Percentiles rank a stretch among this genome's conserved stretches.
These are phyloP conservation scores for Pectinophora gossypiella DNA, from an alignment of 1,140 invertebrate genomes.

Conservation along the genomic window DNA sequence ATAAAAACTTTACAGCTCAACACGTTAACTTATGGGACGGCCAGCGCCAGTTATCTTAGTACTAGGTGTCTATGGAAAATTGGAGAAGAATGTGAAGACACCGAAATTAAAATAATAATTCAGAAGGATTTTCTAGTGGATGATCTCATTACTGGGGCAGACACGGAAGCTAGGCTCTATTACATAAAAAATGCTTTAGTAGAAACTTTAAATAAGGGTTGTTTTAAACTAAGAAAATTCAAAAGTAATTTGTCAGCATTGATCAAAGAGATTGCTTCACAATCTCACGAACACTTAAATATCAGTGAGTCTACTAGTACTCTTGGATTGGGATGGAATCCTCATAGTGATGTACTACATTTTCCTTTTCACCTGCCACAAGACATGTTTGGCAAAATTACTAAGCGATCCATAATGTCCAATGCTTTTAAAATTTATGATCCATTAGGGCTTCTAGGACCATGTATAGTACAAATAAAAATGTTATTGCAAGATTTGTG, in stretches of 20 bases:
- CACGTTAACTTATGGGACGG: conserved; percentile 13
- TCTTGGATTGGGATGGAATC: conserved; percentile 2
- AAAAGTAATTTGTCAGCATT: conserved; percentile 1
- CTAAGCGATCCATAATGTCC: conserved; percentile 1
- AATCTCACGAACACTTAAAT: neutral
- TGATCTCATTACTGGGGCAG: neutral
- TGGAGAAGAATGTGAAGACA: neutral
- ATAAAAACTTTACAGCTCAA: conserved; percentile 32
- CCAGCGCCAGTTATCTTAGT: conserved; percentile 5
- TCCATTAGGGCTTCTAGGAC: neutral
- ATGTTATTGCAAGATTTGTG: conserved; percentile 5
- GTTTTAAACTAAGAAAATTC: conserved; percentile 2
- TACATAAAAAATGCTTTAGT: neutral
- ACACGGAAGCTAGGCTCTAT: neutral
- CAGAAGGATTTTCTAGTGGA: conserved; percentile 1
- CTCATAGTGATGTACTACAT: neutral
- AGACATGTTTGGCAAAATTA: neutral
- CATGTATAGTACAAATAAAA: neutral
- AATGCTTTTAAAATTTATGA: conserved; percentile 3
- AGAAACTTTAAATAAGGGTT: neutral
- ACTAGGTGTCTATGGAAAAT: neutral
- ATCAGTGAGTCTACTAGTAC: conserved; percentile 1
- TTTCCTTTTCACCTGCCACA: neutral
- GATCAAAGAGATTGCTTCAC: neutral
- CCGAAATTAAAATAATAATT: neutral